A percentile compares a stretch with the other conserved stretches of the same genome.
Conservation (phyloP, 2,888 invertebrate species). For the Synergus japonicus region DNA sequence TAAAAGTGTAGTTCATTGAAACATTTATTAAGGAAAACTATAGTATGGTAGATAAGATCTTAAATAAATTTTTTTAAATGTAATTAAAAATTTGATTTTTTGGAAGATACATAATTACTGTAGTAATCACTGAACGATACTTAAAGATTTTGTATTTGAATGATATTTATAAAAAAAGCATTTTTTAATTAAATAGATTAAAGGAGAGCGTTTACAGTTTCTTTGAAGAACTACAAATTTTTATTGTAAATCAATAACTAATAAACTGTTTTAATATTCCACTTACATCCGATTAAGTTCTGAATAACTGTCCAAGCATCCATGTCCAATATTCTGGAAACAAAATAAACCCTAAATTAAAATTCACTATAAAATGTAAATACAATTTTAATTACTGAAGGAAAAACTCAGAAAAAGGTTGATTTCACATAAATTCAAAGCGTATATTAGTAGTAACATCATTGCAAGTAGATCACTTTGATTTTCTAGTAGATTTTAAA, state of each 20-base stretch:
- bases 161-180: too few relatives aligned
- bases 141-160: background rate
- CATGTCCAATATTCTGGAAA: background rate
- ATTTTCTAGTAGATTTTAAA: background rate
- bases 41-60: too few relatives aligned
- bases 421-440: constrained; percentile 22
- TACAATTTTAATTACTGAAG: background rate
- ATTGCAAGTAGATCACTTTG: background rate
- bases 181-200: too few relatives aligned
- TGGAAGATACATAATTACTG: too few relatives aligned
- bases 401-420: constrained; percentile 1
- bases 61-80: too few relatives aligned
- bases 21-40: too few relatives aligned
- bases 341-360: background rate
- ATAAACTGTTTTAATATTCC: background rate
- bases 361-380: background rate
- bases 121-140: constrained; percentile 72
- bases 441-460: constrained; percentile 23
- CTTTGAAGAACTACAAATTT: background rate
- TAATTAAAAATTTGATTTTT: too few relatives aligned
- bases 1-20: background rate
- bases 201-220: too few relatives aligned
- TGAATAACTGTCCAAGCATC: too few relatives aligned
- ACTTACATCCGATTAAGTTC: background rate
- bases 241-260: background rate